Evolutionary conservation across 2,113 vertebrate species (phyloP), one percentile per base, ranked within the genome.

Genomic region (Eptatretus burgeri): DNA sequence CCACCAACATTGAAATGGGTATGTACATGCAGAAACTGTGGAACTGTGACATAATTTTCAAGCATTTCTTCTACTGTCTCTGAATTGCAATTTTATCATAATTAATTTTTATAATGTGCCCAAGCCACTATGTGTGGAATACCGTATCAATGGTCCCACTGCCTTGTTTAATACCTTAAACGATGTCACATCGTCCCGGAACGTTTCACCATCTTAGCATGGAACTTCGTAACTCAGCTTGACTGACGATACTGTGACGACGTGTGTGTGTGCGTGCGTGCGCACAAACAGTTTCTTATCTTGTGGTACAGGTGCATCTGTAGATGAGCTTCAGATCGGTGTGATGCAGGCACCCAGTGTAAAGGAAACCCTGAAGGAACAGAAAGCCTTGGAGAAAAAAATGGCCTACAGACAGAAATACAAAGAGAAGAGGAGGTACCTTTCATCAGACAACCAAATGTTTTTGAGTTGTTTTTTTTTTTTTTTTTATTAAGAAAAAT

Each of bases 301-400:
- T 20, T 69, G 10, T 67, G 67, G 4, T 52, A 52, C 69, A 64
- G 52, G 69, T 79, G 78, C 73, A 63, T 78, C 75, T 72, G 71
- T 65, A 66, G 70, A 51, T 64, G 51, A 73, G 51, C 75, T 71
- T 2, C 10, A 70, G 64, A 75, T 78, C 70, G 77, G 76, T 16
- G 56, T 68, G 63, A 72, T 75, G 18, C 67, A 66, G 63, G 66
- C 71, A 63, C 65, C 81, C 51, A 78, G 81, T 69, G 83, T 81
- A 66, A 95, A 95, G 72, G 85, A 95, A 69, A 85, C 79, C 14
- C 82, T 85, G 64, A 96, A 95, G 73, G 85, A 96, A 69, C 78
- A 78, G 69, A 93, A 88, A 67, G 81, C 94, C 73, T 77, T 98
- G 72, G 91, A 98, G 73, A 98, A 98, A 67, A 96, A 98, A 71